These are phyloP conservation scores for Cataglyphis rosenhaueri DNA, from an alignment of 2,888 invertebrate species.

Conservation along the genomic window DNA sequence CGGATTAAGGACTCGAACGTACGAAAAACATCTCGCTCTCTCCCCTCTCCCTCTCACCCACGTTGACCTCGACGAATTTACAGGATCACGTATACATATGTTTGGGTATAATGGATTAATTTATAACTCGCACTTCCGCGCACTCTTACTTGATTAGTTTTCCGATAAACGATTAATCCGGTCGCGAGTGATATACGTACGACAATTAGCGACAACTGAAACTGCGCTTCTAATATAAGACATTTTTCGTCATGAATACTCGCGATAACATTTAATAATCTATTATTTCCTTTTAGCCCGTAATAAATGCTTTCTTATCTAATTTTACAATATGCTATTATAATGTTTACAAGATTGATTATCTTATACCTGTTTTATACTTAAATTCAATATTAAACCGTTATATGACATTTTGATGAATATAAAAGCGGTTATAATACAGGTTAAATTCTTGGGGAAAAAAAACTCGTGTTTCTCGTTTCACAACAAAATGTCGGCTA, in stretches of 20 bases:
- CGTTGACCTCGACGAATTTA: slow-evolving; percentile 38
- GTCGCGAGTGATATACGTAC: slow-evolving; percentile 30
- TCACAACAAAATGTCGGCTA: not conserved
- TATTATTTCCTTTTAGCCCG: not conserved
- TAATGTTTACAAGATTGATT: not conserved
- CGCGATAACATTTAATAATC: slow-evolving; percentile 36
- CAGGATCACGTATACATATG: slow-evolving; percentile 2
- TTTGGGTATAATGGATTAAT: slow-evolving; percentile 64
- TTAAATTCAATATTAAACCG: not conserved
- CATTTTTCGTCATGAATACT: not conserved
- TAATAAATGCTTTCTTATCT: not conserved
- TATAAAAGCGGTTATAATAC: not conserved
- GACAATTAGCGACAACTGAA: slow-evolving; percentile 32
- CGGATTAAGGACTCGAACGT: slow-evolving; percentile 42
- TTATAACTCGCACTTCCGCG: slow-evolving; percentile 39
- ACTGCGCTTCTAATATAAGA: slow-evolving; percentile 53
- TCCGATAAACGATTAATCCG: slow-evolving; percentile 52
- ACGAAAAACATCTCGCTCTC: slow-evolving; percentile 60
- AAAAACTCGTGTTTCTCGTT: not conserved
- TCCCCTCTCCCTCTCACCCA: not conserved
- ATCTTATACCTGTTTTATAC: not conserved
- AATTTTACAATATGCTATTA: not conserved
- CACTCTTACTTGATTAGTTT: slow-evolving; percentile 41
- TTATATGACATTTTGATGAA: not conserved
- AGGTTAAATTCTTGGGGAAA: not conserved